These are phyloP conservation scores for Metallyticus violacea DNA, from an alignment of 2,888 invertebrate species.

Conservation along the genomic window DNA sequence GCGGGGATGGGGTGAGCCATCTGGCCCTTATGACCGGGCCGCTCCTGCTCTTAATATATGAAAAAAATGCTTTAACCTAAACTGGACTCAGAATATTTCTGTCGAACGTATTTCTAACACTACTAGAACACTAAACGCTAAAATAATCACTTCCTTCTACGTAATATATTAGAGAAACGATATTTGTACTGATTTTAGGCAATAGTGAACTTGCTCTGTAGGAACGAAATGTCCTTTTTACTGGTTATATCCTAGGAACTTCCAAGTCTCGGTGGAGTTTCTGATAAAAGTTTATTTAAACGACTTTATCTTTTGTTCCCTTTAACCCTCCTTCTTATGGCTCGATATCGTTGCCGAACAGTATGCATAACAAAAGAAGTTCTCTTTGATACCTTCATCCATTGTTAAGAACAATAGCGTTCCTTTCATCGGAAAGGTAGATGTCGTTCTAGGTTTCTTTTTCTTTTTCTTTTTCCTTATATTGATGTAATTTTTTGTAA, in stretches of 20 bases:
- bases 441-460: not conserved
- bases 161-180: too few relatives aligned
- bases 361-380: not conserved
- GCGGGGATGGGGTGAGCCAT: too few relatives aligned
- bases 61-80: too few relatives aligned
- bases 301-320: not conserved
- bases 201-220: not conserved
- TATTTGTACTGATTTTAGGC: not conserved
- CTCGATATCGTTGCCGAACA: not conserved
- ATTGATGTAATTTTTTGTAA: not conserved
- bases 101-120: too few relatives aligned
- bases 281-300: not conserved
- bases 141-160: too few relatives aligned
- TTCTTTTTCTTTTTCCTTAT: not conserved
- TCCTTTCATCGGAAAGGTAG: too few relatives aligned
- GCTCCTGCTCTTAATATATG: too few relatives aligned
- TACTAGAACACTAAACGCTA: too few relatives aligned
- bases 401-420: not conserved
- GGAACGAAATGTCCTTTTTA: not conserved
- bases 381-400: not conserved
- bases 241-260: not conserved
- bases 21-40: too few relatives aligned
- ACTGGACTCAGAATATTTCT: too few relatives aligned
- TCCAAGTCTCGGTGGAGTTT: not conserved
- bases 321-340: not conserved